Conservation (phyloP, 2,113 vertebrate species). For the Etheostoma spectabile region DNA sequence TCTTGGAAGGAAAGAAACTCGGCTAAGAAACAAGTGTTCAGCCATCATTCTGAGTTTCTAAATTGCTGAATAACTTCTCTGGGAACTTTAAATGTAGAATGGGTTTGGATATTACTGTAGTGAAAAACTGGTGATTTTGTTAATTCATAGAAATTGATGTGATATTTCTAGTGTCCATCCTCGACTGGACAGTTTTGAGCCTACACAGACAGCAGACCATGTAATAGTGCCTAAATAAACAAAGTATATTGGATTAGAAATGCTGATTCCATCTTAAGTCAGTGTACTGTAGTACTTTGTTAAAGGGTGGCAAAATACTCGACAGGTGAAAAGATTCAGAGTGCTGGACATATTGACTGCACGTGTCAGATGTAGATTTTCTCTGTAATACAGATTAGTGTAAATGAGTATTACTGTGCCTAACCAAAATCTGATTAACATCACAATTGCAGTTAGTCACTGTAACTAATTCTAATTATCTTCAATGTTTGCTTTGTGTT, state of each 20-base stretch:
- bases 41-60: not conserved
- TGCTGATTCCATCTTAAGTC: not conserved
- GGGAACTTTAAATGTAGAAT: not conserved
- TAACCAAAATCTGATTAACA: constrained; percentile 39
- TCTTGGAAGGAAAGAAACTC: constrained; percentile 89
- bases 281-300: not conserved
- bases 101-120: not conserved
- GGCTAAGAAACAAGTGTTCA: constrained; percentile 61
- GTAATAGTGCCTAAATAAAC: too few relatives aligned
- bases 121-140: not conserved
- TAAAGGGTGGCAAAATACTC: too few relatives aligned
- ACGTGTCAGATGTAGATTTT: not conserved
- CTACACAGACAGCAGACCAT: too few relatives aligned
- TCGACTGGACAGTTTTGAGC: not conserved
- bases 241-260: too few relatives aligned
- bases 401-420: constrained; percentile 31
- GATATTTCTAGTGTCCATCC: not conserved
- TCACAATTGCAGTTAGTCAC: not conserved
- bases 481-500: not conserved
- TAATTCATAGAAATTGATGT: not conserved
- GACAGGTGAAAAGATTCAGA: constrained; percentile 47
- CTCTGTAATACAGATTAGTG: not conserved
- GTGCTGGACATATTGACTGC: not conserved
- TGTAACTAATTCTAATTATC: not conserved
- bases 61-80: not conserved